Percentiles rank a stretch among this genome's conserved stretches.
Evolutionary conservation across 92 coral and sea anemone genomes (phyloP).

Genomic region (Plumapathes pennacea): DNA sequence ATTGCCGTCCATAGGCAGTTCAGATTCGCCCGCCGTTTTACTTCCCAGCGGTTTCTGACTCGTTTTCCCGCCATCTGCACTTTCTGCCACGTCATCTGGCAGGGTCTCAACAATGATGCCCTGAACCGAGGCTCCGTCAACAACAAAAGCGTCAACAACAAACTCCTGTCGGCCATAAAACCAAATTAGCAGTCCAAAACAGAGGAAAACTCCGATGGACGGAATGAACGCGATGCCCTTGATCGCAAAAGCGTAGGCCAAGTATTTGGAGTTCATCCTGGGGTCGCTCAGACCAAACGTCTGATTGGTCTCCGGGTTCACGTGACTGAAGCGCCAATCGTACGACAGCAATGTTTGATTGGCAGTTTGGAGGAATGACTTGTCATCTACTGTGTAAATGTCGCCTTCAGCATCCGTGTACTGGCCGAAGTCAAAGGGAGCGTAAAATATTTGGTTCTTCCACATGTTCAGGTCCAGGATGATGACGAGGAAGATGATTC

Average conservation of each 20-base stretch:
- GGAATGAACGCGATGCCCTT: constrained; percentile 91
- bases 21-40: too few relatives aligned
- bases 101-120: constrained; percentile 72
- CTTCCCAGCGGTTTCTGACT: too few relatives aligned
- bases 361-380: constrained; percentile 55
- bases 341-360: constrained; percentile 81
- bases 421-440: constrained; percentile 89
- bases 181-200: constrained; percentile 87
- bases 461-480: constrained; percentile 97
- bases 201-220: constrained; percentile 68
- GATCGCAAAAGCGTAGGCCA: constrained; percentile 61
- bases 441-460: constrained; percentile 97
- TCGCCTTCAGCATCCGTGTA: constrained; percentile 69
- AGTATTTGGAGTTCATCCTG: constrained; percentile 89
- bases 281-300: constrained; percentile 59
- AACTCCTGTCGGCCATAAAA: constrained; percentile 84
- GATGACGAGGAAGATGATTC: constrained; percentile 88
- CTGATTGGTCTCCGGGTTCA: constrained; percentile 62
- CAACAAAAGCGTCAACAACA: constrained; percentile 55
- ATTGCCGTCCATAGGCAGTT: too few relatives aligned
- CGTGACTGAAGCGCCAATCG: constrained; percentile 69
- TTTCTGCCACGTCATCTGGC: constrained; percentile 14
- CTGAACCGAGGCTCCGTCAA: constrained; percentile 60
- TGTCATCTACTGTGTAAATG: constrained; percentile 67
- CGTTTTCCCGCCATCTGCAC: too few relatives aligned